A percentile compares a stretch with the other conserved stretches of the same genome.
phyloP scores from a whole-genome alignment of 1,140 invertebrate genomes.

The Pseudachorutes palmiensis region DNA sequence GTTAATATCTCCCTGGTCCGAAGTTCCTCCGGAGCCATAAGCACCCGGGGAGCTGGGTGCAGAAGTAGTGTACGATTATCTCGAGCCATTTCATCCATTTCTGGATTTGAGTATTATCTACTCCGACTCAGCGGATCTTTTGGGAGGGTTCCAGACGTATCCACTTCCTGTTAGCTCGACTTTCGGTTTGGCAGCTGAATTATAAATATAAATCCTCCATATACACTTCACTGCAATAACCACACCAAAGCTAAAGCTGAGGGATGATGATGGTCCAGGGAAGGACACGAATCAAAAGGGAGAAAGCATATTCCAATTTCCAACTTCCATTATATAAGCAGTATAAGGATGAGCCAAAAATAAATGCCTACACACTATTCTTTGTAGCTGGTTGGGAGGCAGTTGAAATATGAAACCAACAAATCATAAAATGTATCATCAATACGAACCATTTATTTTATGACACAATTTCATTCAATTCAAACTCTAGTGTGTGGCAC shows the following conservation, averaged over 20 bases:
- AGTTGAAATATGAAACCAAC: background rate
- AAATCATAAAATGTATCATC: background rate
- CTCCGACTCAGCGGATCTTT: constrained; percentile 3
- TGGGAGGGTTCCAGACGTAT: background rate
- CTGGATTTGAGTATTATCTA: constrained; percentile 13
- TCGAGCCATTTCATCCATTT: constrained; percentile 10
- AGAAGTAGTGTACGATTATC: background rate
- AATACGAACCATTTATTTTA: background rate
- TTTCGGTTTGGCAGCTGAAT: background rate
- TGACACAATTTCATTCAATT: background rate
- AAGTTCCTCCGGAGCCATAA: background rate
- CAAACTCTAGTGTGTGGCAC: background rate
- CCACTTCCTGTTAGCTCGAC: background rate
- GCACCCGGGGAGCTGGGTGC: background rate
- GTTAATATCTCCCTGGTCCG: background rate
- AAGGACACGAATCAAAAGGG: background rate
- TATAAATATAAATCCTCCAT: constrained; percentile 1
- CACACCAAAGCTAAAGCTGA: background rate
- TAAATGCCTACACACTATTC: no score
- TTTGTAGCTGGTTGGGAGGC: background rate
- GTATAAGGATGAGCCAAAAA: no score
- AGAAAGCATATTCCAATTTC: background rate
- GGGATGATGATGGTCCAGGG: background rate
- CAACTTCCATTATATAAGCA: no score
- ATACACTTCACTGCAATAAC: no score